phyloP scores from a whole-genome alignment of 2,888 invertebrate species.

The Cenopis cana region DNA sequence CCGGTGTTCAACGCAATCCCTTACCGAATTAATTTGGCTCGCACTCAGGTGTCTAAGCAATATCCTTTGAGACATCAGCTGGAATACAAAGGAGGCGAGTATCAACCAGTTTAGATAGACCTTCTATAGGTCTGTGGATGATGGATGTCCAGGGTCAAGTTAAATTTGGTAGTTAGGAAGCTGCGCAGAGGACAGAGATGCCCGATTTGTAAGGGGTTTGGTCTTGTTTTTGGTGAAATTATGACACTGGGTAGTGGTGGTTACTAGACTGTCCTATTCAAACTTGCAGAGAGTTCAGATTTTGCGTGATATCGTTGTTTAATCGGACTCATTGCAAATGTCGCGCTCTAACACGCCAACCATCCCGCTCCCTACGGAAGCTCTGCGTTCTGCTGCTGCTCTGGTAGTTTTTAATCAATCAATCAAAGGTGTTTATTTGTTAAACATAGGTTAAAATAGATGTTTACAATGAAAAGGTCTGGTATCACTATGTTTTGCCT shows the following conservation, averaged over 20 bases:
- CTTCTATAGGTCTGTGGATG: neutral
- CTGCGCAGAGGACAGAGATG: neutral
- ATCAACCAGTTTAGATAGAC: conserved; percentile 4
- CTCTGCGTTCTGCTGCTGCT: too few relatives aligned
- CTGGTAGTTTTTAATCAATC: too few relatives aligned
- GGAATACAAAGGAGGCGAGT: conserved; percentile 31
- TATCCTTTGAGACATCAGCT: conserved; percentile 36
- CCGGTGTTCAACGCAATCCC: conserved; percentile 24
- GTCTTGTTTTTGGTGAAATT: conserved; percentile 10
- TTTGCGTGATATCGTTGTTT: too few relatives aligned
- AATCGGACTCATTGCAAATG: too few relatives aligned
- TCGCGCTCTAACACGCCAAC: too few relatives aligned
- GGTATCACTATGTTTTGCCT: too few relatives aligned
- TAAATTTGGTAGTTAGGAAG: neutral
- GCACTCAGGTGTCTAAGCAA: conserved; percentile 34
- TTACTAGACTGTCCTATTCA: too few relatives aligned
- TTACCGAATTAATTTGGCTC: conserved; percentile 32
- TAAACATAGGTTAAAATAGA: too few relatives aligned
- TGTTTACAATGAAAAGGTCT: too few relatives aligned
- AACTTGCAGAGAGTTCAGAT: too few relatives aligned
- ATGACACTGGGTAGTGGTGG: neutral
- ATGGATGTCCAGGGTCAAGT: neutral
- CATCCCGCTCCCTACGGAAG: too few relatives aligned
- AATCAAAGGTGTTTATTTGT: too few relatives aligned
- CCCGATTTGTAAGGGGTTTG: neutral